Evolutionary conservation across 92 coral and sea anemone species (phyloP), one percentile per base, ranked within the genome.

Genomic region (Actinostola sp.): DNA sequence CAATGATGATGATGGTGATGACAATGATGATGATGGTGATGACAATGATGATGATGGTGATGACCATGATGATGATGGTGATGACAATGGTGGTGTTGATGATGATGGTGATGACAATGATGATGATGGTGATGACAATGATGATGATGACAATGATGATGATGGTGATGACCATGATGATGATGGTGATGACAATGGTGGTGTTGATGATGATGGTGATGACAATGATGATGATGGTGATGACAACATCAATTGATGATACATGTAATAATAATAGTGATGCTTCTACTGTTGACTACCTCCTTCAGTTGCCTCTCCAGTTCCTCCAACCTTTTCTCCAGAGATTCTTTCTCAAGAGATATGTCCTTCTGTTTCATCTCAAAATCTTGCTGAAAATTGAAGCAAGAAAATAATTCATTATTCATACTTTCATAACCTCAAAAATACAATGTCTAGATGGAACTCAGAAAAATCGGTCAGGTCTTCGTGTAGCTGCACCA

Each of bases 271-370:
- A 10, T 27, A 6, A 38, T 67, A 10, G 20, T 24, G 12, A 32
- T 21, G 15, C 43, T 38, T n/a, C 43, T 29, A 20, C 14, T 45
- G 30, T 36, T 45, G 63, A 48, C 43, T 46, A 92, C 99, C 92
- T 92, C 97, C 46, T 86, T 97, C 42, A 86, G 81, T 62, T 95
- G 95, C 16, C 67, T 78, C 39, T 88, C 88, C 29, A 95, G 39
- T 21, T 71, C 86, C 45, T 78, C 87, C 62, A 86, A 45, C 56
- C 68, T 81, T 52, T 78, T 59, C 39, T 41, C 59, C 53, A 77
- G 60, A 38, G 68, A 75, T 13, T 85, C 82, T 61, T 75, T 77
- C 74, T 86, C 93, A 46, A 73, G 77, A 6, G 24, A 33, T 59
- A 82, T 30, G 31, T 82, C 89, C 20, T 62, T 81, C 20, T 75